Conservation (phyloP, 2,113 vertebrate species). For the Cacatua alba region DNA sequence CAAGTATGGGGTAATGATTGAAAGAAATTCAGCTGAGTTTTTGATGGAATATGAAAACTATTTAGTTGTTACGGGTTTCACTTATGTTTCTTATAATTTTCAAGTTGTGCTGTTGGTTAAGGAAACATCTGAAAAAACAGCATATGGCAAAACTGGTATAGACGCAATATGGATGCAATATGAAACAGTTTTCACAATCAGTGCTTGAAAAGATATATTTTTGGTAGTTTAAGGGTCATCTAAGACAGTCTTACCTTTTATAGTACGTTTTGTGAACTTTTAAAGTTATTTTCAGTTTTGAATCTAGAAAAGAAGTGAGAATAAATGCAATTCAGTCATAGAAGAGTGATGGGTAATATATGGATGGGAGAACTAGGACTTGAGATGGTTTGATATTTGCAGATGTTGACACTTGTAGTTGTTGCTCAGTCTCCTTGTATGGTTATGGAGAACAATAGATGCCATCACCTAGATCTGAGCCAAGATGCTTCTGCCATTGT, state of each 20-base stretch:
- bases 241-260: background rate
- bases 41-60: background rate
- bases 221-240: background rate
- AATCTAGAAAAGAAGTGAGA: background rate
- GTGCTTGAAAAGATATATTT: background rate
- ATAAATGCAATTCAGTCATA: background rate
- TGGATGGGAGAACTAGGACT: background rate
- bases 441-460: background rate
- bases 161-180: background rate
- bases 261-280: background rate
- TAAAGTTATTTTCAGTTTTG: background rate
- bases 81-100: accelerated
- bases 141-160: background rate
- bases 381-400: background rate
- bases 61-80: background rate
- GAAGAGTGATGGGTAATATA: background rate
- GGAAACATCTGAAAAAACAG: background rate
- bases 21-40: background rate
- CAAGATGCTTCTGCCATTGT: accelerated
- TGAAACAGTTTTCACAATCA: background rate
- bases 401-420: background rate
- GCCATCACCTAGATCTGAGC: accelerated
- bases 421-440: background rate
- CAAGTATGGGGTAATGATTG: background rate
- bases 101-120: background rate